Evolutionary conservation across 2,888 invertebrate species (phyloP), one percentile per base, ranked within the genome.

Genomic region (Yponomeuta malinellus): DNA sequence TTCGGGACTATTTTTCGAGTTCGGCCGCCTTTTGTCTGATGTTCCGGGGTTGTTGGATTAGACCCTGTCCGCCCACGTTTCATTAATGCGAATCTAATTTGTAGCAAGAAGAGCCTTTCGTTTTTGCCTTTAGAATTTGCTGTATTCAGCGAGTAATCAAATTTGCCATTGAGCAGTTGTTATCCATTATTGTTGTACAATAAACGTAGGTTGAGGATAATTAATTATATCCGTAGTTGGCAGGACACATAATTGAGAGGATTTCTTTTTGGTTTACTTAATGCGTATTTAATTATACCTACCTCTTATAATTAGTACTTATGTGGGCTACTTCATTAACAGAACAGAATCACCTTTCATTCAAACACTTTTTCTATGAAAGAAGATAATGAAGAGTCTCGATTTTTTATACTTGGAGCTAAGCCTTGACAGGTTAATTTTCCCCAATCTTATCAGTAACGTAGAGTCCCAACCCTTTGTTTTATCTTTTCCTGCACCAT

Each of bases 21-120:
- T 85, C 83, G 84, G 83, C 77, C 81, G 79, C 83, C 87, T 83
- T 86, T 85, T 84, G 83, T 80, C 77, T 80, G 79, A 81, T 86
- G 84, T 83, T 86, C 75, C 80, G 76, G 76, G 77, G 78, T 79
- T 81, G 83, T 83, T 82, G 85, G 83, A 86, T 87, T 84, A 82
- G 84, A 81, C 80, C 78, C 74, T 77, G 78, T 81, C 81, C 86
- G 84, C 86, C 88, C 85, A 87, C 85, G 86, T 87, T 87, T 86
- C 86, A 85, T 88, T 89, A 89, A 88, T 85, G 88, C 83, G 88
- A 86, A 85, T 87, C 86, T 85, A 87, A 90, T 87, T 88, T 81
- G 85, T 83, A 69, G 81, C 48, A 79, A 78, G 77, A 73, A 76
- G 72, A 76, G 75, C 79, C 84, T 83, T 87, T 89, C 87, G 84